These are phyloP conservation scores for Charadrius vociferus DNA, from an alignment of 2,113 vertebrate species.

Conservation along the genomic window DNA sequence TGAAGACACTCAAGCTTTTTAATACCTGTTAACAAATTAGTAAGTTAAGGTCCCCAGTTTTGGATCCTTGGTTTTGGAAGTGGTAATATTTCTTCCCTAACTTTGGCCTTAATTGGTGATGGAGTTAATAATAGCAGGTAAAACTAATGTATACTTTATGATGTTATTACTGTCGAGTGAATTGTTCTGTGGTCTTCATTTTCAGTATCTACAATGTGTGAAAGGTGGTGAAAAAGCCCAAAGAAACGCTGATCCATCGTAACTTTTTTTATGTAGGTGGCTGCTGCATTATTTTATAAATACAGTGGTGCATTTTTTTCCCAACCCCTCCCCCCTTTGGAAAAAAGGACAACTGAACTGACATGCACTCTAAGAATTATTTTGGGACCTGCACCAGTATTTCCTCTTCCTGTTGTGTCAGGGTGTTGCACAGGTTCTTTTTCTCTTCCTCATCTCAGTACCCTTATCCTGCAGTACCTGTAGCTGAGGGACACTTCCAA, in stretches of 20 bases:
- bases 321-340: rapidly evolving
- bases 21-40: not conserved
- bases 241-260: not conserved
- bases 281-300: not conserved
- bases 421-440: not conserved
- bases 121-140: not conserved
- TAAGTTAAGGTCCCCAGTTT: not conserved
- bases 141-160: not conserved
- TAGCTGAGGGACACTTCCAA: not conserved
- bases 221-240: not conserved
- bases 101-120: not conserved
- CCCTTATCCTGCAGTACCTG: not conserved
- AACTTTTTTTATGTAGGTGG: not conserved
- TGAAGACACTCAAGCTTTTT: not conserved
- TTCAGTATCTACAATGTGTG: not conserved
- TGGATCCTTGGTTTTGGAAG: not conserved
- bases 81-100: not conserved
- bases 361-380: not conserved
- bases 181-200: not conserved
- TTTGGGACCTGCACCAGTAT: not conserved
- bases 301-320: not conserved
- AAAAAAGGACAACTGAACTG: not conserved
- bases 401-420: not conserved
- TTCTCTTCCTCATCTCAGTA: not conserved
- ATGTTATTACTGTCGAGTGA: not conserved